A percentile compares a stretch with the other conserved stretches of the same genome.
phyloP scores from a whole-genome alignment of 2,888 invertebrate species.

The Tromatobia lineatoria region DNA sequence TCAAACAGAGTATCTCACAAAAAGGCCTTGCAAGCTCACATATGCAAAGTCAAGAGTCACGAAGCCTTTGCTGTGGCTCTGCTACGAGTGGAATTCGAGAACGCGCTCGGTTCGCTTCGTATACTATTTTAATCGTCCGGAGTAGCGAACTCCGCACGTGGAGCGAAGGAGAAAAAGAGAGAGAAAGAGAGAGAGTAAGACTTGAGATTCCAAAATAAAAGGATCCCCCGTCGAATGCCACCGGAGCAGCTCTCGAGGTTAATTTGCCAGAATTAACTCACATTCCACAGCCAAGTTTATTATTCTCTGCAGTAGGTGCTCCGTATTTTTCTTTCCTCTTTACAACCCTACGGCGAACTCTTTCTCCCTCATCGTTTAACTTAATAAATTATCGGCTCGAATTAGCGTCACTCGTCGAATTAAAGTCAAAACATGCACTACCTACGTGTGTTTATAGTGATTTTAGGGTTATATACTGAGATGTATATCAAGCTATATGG shows the following conservation, averaged over 20 bases:
- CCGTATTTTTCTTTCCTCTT: constrained; percentile 17
- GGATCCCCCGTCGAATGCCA: constrained; percentile 37
- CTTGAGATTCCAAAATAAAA: constrained; percentile 56
- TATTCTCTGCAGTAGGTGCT: constrained; percentile 33
- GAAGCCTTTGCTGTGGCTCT: constrained; percentile 30
- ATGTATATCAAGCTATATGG: neutral
- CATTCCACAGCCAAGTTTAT: constrained; percentile 58
- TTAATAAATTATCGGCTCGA: constrained; percentile 54
- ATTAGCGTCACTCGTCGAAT: constrained; percentile 60
- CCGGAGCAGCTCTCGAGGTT: constrained; percentile 55
- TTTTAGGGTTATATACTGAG: neutral
- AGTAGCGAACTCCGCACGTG: neutral
- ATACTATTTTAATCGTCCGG: constrained; percentile 55
- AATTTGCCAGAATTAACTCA: constrained; percentile 66
- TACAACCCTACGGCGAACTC: neutral
- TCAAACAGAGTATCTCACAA: constrained; percentile 22
- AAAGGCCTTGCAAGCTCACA: constrained; percentile 20
- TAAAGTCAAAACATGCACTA: constrained; percentile 40
- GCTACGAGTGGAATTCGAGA: constrained; percentile 60
- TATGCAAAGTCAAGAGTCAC: constrained; percentile 36
- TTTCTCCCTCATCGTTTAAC: constrained; percentile 40
- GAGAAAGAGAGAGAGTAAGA: constrained; percentile 35
- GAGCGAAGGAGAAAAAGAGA: constrained; percentile 9
- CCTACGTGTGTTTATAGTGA: neutral
- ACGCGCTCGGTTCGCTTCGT: constrained; percentile 26